Base-by-base conservation (phyloP, 2,797 vertebrate genomes). In the Cossypha niveicapilla region DNA sequence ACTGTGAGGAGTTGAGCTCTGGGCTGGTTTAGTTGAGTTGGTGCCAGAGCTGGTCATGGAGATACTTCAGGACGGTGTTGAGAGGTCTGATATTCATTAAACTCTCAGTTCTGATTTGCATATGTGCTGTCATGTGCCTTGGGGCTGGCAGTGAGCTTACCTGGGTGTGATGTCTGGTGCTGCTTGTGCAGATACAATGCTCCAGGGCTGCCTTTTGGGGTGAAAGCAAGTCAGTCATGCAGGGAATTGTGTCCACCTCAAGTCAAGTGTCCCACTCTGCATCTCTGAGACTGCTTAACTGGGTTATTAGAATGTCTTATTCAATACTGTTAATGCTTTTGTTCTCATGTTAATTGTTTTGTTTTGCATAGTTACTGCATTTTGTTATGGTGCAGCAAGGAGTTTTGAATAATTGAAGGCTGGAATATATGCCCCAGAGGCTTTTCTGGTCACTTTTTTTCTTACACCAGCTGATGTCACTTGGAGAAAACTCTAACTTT, bases 111-210 rank as follows among this genome's bases (percentile, higher is more conserved):
- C 42, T 53, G 18, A 45, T 80, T 75, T 51, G 82, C 13, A 35
- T n/a, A 13, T 34, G 7, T 68, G 34, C 47, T 68, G 57, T 19
- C 39, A 18, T 21, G 27, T 56, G 71, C 30, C 48, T 70, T 24
- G 44, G n/a, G 41, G 28, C 44, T 63, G 56, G 48, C 53, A 73
- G 18, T 10, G 30, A 32, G 42, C 22, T 61, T 28, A 24, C 12
- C 10, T 30, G 9, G 5, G 10, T 2, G 11, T 70, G 24, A 16
- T 47, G 27, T 58, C 16, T 80, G 50, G 45, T 61, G 65, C 67
- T 70, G 41, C 32, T 39, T 2, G 1, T 3, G 42, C 56, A 50
- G 44, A 3, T 41, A 3, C 11, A 34, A 3, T 18, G 3, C 32
- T 35, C 18, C 51, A 32, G 60, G 34, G 56, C 76, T 73, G 66